These are phyloP conservation scores for Dunckerocampus dactyliophorus DNA, from an alignment of 2,113 vertebrate genomes.

Conservation along the genomic window DNA sequence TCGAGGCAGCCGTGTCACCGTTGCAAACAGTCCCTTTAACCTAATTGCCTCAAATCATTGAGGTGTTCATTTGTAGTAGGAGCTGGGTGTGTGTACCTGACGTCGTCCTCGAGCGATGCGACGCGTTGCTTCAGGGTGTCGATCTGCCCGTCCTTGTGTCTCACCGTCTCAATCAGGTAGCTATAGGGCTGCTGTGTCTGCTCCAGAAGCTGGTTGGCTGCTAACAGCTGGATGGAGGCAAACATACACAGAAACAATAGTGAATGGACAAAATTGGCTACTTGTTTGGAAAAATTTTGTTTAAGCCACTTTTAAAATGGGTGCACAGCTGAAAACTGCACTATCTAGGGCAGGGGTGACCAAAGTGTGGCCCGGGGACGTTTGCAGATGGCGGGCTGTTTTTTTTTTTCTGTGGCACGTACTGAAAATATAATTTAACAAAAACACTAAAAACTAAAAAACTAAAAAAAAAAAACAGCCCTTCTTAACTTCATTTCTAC, in stretches of 20 bases:
- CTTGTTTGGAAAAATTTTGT: no score
- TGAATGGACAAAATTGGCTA: background rate
- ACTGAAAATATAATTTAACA: no score
- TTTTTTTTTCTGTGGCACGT: no score
- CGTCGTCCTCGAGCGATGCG: slow-evolving; percentile 79
- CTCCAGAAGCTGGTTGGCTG: slow-evolving; percentile 82
- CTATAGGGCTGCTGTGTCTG: slow-evolving; percentile 91
- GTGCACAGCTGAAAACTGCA: background rate
- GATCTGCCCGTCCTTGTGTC: slow-evolving; percentile 86
- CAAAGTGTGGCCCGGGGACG: no score
- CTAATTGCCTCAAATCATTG: background rate
- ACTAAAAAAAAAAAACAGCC: no score
- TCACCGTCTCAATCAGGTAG: slow-evolving; percentile 88
- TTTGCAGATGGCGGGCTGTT: no score
- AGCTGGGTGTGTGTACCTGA: slow-evolving; percentile 73
- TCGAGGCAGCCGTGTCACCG: no score
- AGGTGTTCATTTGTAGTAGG: background rate
- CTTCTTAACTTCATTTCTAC: no score
- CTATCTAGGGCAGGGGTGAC: background rate
- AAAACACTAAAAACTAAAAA: no score
- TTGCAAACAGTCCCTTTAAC: no score
- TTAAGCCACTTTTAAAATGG: no score
- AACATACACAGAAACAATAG: slow-evolving; percentile 6
- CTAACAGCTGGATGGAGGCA: slow-evolving; percentile 78
- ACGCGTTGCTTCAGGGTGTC: slow-evolving; percentile 73